Conservation (phyloP, 2,113 vertebrate species). For the Eclectus roratus region DNA sequence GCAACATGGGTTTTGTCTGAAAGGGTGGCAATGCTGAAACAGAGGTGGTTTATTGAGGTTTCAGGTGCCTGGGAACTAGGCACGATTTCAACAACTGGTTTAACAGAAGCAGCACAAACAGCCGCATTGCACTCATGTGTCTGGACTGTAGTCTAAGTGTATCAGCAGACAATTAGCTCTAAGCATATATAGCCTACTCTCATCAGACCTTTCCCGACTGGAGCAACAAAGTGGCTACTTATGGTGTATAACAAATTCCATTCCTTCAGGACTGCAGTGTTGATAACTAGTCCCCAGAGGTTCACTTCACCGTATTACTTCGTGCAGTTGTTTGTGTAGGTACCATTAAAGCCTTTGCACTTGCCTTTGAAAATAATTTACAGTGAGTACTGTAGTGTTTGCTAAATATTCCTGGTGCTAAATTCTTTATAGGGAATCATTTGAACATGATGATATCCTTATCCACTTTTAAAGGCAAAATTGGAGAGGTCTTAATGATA, state of each 20-base stretch:
- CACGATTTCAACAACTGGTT: not conserved
- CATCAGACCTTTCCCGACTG: not conserved
- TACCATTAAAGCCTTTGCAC: not conserved
- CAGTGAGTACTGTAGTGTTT: not conserved
- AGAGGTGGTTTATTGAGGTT: not conserved
- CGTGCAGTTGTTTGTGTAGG: conserved; percentile 13
- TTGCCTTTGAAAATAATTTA: conserved; percentile 38
- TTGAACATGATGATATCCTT: conserved; percentile 43
- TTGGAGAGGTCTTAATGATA: conserved; percentile 41
- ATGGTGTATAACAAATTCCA: not conserved
- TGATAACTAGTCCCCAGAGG: not conserved
- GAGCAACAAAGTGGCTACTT: not conserved
- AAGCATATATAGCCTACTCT: not conserved
- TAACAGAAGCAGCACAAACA: not conserved
- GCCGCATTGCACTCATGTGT: not conserved
- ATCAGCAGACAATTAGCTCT: not conserved
- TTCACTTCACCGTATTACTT: not conserved
- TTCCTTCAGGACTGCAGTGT: not conserved
- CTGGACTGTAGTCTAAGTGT: not conserved
- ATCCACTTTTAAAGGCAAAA: conserved; percentile 54
- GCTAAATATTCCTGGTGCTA: conserved; percentile 8
- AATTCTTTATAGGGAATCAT: conserved; percentile 30
- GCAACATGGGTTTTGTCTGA: not conserved
- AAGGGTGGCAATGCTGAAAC: not conserved
- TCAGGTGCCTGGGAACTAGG: not conserved